Percentiles rank a stretch among this genome's conserved stretches.
phyloP scores from a whole-genome alignment of 92 coral and sea anemone genomes.

The Zoanthus sociatus region DNA sequence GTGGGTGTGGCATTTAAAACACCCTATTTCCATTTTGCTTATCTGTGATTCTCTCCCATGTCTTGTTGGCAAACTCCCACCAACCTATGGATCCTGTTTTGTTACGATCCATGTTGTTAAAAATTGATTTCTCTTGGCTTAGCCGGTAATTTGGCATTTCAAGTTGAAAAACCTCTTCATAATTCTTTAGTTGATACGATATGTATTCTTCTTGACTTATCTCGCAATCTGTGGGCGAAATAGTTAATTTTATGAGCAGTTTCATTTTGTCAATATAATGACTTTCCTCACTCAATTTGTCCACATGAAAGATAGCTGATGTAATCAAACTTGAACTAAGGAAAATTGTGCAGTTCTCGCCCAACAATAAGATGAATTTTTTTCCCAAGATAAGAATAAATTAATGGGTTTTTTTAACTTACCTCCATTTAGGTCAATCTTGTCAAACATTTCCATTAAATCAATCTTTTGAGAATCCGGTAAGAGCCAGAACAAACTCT shows the following conservation, averaged over 20 bases:
- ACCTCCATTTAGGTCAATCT: conserved; percentile 67
- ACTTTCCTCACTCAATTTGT: too few relatives aligned
- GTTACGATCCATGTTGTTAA: conserved; percentile 60
- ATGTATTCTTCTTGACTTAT: conserved; percentile 62
- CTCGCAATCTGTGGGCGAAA: conserved; percentile 50
- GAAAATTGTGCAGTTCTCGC: too few relatives aligned
- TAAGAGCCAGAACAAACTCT: conserved; percentile 64
- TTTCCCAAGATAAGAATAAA: too few relatives aligned
- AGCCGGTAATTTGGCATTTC: conserved; percentile 60
- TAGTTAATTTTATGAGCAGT: too few relatives aligned
- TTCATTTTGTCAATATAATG: too few relatives aligned
- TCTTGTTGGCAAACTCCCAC: conserved; percentile 74
- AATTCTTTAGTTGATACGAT: conserved; percentile 33
- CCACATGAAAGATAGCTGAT: too few relatives aligned
- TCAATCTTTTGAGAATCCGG: conserved; percentile 67
- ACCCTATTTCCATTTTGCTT: too few relatives aligned
- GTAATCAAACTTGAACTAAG: too few relatives aligned
- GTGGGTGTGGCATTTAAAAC: too few relatives aligned
- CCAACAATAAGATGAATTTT: too few relatives aligned
- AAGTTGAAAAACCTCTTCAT: conserved; percentile 28
- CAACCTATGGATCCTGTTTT: conserved; percentile 56
- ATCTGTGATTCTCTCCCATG: too few relatives aligned
- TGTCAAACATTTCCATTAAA: conserved; percentile 75
- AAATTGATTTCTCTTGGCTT: conserved; percentile 47
- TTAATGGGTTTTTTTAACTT: not conserved